Base-by-base conservation (phyloP, 2,888 invertebrate species). In the Cephus runcator region DNA sequence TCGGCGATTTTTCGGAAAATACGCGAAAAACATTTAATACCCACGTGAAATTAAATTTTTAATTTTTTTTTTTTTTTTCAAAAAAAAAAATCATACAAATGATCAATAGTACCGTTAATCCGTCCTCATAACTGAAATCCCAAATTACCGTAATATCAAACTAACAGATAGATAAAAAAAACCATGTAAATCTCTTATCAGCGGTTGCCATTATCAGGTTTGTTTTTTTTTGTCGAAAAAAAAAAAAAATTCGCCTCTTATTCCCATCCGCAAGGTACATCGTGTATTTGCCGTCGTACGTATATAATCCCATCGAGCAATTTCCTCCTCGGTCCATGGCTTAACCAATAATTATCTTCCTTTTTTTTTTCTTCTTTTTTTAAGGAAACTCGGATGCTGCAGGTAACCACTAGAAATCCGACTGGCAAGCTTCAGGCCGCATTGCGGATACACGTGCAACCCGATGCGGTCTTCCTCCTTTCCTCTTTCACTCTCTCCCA, bases 361-460 rank as follows among this genome's bases (percentile, higher is more conserved):
- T 69, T 75, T 76, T 69, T 79, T 30, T 76, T 75, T 73, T 75
- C 34, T 68, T 76, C 0, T 0, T 35, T 12, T 36, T 36, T 36
- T 15, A 23, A 56, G 56, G 23, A 56, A 56, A 56, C 56, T 56
- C 56, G 6, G 56, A 56, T 56, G 56, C 56, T 23, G 56, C 23
- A 56, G 56, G 56, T 56, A 56, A 15, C 23, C 56, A 56, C 56
- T 56, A 56, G 56, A 40, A 40, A 40, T 40, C 77, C 74, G 69
- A 75, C 83, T 85, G 83, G 82, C 84, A 80, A 83, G 80, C 80
- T 80, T n/a, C 77, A 78, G 86, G 82, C 88, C 86, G 88, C 88
- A 88, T 86, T 88, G 88, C 88, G 81, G 88, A 86, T 85, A 84
- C 87, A 87, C 88, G 86, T 88, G 83, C 85, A 80, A 15, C 73